Conservation (phyloP, 2,113 vertebrate species). For the Aspidoscelis tigris region DNA sequence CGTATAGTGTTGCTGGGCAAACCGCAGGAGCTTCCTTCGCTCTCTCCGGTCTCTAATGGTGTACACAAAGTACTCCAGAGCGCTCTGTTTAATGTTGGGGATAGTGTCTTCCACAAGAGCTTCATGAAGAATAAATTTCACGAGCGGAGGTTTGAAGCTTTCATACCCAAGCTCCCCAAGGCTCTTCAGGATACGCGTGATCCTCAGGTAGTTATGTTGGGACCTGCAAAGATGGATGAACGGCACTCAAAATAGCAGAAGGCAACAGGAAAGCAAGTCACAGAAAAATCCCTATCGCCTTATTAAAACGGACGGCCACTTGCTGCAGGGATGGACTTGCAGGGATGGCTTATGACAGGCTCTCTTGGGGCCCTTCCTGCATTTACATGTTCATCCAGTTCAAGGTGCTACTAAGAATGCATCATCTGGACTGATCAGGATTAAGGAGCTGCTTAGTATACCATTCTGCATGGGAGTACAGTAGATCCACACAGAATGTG, state of each 20-base stretch:
- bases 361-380: background rate
- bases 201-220: slow-evolving; percentile 97
- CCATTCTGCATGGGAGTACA: too few relatives aligned
- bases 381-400: too few relatives aligned
- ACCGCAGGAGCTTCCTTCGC: slow-evolving; percentile 89
- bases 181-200: slow-evolving; percentile 97
- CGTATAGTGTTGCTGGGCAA: slow-evolving; percentile 87
- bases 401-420: too few relatives aligned
- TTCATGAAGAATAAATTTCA: slow-evolving; percentile 92
- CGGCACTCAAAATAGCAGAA: slow-evolving; percentile 16
- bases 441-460: too few relatives aligned
- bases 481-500: too few relatives aligned
- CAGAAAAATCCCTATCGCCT: background rate
- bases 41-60: slow-evolving; percentile 90
- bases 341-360: background rate
- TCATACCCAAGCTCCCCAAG: slow-evolving; percentile 96
- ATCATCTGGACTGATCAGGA: too few relatives aligned
- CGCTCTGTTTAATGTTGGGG: slow-evolving; percentile 94
- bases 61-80: slow-evolving; percentile 96
- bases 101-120: slow-evolving; percentile 88
- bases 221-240: slow-evolving; percentile 79
- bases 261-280: slow-evolving; percentile 34
- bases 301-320: background rate
- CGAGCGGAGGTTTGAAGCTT: slow-evolving; percentile 92
- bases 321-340: background rate